Conservation (phyloP, 2,797 vertebrate species). For the Halcyon badia region DNA sequence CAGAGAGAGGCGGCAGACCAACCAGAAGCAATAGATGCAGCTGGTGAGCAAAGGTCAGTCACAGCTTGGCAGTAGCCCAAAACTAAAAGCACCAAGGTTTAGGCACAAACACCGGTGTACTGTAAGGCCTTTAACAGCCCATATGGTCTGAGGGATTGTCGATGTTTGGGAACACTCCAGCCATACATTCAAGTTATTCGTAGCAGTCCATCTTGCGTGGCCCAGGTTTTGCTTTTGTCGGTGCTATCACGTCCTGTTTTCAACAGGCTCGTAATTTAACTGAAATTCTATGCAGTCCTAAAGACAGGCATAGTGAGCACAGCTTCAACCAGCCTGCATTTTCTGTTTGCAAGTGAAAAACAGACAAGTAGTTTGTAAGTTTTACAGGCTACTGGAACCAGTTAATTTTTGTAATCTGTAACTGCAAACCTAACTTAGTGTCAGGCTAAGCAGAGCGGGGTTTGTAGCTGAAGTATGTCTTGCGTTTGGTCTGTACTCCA, state of each 20-base stretch:
- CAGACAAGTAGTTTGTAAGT: background rate
- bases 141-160: background rate
- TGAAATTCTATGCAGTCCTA: background rate
- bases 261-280: background rate
- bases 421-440: background rate
- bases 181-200: background rate
- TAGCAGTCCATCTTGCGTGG: background rate
- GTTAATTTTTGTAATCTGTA: background rate
- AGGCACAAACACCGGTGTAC: rapidly evolving
- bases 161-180: background rate
- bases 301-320: background rate
- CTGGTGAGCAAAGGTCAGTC: background rate
- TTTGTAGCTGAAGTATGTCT: background rate
- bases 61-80: background rate
- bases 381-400: background rate
- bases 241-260: background rate
- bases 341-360: background rate
- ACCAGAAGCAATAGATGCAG: background rate
- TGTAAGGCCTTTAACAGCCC: background rate
- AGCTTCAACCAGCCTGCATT: background rate
- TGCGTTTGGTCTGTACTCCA: background rate
- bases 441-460: background rate
- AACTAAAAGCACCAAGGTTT: background rate
- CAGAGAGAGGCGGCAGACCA: background rate
- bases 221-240: background rate